Percentiles rank a stretch among this genome's conserved stretches.
Evolutionary conservation across 2,797 vertebrate species (phyloP).

Genomic region (Phoxinus dragarum): DNA sequence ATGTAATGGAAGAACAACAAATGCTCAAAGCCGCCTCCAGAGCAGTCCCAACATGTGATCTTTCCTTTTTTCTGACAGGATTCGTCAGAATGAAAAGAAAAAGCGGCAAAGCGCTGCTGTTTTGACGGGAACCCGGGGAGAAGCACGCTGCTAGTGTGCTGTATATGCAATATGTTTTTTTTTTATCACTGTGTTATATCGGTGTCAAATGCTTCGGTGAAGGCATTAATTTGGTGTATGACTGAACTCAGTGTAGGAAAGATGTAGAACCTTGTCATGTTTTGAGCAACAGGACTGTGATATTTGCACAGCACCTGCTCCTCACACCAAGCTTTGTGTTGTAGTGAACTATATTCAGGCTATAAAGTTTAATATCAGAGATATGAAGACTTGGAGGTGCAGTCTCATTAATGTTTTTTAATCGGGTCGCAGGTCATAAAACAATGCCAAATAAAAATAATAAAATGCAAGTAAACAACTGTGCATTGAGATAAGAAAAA

Average conservation of each 20-base stretch:
- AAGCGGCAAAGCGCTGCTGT: background rate
- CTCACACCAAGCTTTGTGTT: background rate
- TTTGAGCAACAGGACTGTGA: slow-evolving; percentile 22
- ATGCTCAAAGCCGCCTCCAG: slow-evolving; percentile 52
- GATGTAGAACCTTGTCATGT: slow-evolving; percentile 21
- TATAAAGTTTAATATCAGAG: background rate
- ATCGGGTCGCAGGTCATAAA: background rate
- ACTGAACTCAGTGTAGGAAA: slow-evolving; percentile 31
- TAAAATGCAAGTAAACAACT: background rate
- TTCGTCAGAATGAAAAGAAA: slow-evolving; percentile 3
- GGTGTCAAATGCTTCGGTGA: slow-evolving; percentile 32
- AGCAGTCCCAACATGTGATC: slow-evolving; percentile 54
- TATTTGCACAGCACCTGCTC: slow-evolving; percentile 14
- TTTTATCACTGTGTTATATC: slow-evolving; percentile 2
- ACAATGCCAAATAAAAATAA: background rate
- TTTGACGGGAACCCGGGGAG: slow-evolving; percentile 17
- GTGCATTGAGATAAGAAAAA: too few relatives aligned
- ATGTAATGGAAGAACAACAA: slow-evolving; percentile 54
- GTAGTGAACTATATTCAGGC: background rate
- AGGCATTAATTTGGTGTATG: slow-evolving; percentile 19
- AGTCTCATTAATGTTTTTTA: background rate
- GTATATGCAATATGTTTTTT: background rate
- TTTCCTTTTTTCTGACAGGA: slow-evolving; percentile 45
- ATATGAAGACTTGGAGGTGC: background rate
- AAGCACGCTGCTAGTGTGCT: background rate